These are phyloP conservation scores for Buathra laborator DNA, from an alignment of 2,888 invertebrate species.

Conservation along the genomic window DNA sequence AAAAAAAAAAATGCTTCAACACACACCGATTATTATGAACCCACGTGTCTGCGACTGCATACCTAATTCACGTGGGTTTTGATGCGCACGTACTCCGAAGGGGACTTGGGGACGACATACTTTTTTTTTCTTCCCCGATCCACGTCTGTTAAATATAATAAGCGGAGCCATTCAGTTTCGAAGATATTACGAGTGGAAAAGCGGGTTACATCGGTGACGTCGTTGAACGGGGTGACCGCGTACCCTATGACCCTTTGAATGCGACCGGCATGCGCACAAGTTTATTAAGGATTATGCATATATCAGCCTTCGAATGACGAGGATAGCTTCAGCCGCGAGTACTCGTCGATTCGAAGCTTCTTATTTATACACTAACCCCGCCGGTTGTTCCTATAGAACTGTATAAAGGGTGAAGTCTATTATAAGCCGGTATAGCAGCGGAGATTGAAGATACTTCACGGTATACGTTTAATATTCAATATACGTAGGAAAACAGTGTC, in stretches of 20 bases:
- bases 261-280: background rate
- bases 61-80: conserved; percentile 7
- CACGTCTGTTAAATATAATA: conserved; percentile 5
- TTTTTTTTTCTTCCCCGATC: conserved; percentile 17
- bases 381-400: conserved; percentile 2
- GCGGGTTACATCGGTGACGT: conserved; percentile 17
- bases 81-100: background rate
- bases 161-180: conserved; percentile 28
- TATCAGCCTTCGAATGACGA: conserved; percentile 6
- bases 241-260: conserved; percentile 13
- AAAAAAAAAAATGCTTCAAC: conserved; percentile 7
- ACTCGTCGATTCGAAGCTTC: conserved; percentile 1
- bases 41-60: conserved; percentile 4
- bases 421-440: conserved; percentile 15
- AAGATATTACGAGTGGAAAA: conserved; percentile 15
- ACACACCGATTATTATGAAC: background rate
- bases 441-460: conserved; percentile 21
- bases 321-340: background rate
- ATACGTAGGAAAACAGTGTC: conserved; percentile 1
- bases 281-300: conserved; percentile 16
- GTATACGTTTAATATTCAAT: conserved; percentile 3
- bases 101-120: background rate
- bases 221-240: conserved; percentile 24
- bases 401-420: conserved; percentile 39
- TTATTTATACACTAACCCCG: conserved; percentile 10